A percentile compares a stretch with the other conserved stretches of the same genome.
These are phyloP conservation scores for Himantopus leucocephalus DNA, from an alignment of 2,113 vertebrate species.

Conservation along the genomic window DNA sequence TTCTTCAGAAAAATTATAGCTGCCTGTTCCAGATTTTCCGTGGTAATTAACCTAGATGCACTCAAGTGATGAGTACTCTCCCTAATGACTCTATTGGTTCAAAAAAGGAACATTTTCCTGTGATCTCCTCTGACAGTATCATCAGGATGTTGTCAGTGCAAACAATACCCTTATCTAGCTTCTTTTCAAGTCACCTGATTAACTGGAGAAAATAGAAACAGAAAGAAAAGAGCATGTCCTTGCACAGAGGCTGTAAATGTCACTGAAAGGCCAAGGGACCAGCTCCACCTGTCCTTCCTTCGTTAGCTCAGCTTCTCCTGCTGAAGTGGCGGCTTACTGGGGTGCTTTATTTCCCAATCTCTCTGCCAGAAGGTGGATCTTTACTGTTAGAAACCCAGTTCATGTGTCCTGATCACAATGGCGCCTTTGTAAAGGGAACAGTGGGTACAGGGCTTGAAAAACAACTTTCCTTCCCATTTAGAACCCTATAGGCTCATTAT, in stretches of 20 bases:
- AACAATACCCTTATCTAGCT: conserved; percentile 90
- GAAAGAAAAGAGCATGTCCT: conserved; percentile 87
- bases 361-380: conserved; percentile 53
- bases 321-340: conserved; percentile 16
- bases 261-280: conserved; percentile 81
- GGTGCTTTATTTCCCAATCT: conserved; percentile 38
- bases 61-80: conserved; percentile 76
- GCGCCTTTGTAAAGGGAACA: conserved; percentile 47
- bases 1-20: conserved; percentile 64
- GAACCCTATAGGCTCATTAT: conserved; percentile 72
- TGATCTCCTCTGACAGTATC: conserved; percentile 83
- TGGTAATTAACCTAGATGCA: conserved; percentile 78
- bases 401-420: conserved; percentile 37
- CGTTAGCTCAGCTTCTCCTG: conserved; percentile 35
- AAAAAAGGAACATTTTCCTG: conserved; percentile 75
- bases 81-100: conserved; percentile 77
- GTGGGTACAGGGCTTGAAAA: conserved; percentile 61
- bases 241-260: conserved; percentile 85
- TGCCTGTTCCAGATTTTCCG: conserved; percentile 58
- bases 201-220: conserved; percentile 84
- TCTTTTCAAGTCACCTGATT: conserved; percentile 91
- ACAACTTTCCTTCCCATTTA: conserved; percentile 65
- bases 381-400: conserved; percentile 56
- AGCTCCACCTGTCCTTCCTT: conserved; percentile 55
- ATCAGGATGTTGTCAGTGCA: conserved; percentile 85